Evolutionary conservation across 1,140 invertebrate genomes (phyloP).

Genomic region (Bombus sibiricus): DNA sequence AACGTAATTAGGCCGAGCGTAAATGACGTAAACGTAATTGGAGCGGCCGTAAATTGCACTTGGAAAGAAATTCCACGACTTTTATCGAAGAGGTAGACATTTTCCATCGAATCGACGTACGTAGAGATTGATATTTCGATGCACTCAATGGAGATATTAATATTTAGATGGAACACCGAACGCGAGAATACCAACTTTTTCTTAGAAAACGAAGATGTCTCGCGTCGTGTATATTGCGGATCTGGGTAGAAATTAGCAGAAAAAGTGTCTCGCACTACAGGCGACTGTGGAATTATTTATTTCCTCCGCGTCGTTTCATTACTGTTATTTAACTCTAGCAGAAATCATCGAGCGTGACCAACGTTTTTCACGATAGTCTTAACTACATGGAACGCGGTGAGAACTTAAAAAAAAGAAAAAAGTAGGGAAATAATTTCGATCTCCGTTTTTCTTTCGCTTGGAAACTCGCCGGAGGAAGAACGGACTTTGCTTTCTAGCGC

Average conservation of each 20-base stretch:
- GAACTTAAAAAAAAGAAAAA: neutral
- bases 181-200: neutral
- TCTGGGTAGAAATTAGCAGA: neutral
- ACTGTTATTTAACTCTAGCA: slow-evolving; percentile 4
- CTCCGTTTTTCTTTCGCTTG: neutral
- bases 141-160: no score
- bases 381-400: neutral
- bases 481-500: neutral
- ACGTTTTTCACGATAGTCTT: neutral
- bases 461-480: neutral
- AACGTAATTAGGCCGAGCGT: neutral
- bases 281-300: slow-evolving; percentile 4
- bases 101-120: neutral
- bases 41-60: neutral
- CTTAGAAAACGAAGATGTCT: neutral
- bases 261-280: neutral
- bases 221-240: neutral
- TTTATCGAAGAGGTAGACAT: no score
- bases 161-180: no score
- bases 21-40: slow-evolving; percentile 16
- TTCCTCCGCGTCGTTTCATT: slow-evolving; percentile 6
- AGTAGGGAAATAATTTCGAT: no score
- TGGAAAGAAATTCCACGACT: neutral
- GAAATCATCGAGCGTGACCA: slow-evolving; percentile 16
- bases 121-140: no score